Base-by-base conservation (phyloP, 2,888 invertebrate species). In the Apotomis betuletana region DNA sequence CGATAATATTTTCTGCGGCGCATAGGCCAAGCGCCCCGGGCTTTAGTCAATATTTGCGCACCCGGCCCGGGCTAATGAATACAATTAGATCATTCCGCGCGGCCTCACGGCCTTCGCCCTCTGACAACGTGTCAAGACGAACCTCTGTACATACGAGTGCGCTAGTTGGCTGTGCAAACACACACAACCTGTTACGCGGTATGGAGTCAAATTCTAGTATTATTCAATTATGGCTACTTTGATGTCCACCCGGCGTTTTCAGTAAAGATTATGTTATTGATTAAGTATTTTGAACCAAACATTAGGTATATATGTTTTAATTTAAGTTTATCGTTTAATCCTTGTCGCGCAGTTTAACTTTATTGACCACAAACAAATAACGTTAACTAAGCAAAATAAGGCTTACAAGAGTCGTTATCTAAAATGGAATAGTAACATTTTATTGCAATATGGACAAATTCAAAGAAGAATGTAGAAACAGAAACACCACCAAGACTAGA, bases 61-160 rank as follows among this genome's bases (percentile, higher is more conserved):
- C 85, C 88, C 89, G 86, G 88, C 85, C 89, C 91, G 85, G 86
- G 89, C 92, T 93, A 92, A 93, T 93, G 92, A 93, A 93, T 91
- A 92, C 91, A 92, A 93, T 93, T 92, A 92, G 92, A 93, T 93
- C 92, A 92, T 93, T 93, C 92, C 92, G 85, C 91, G 90, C 89
- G 92, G 90, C 92, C 92, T 90, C 90, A 89, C 91, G 88, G 90
- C 90, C 90, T 89, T 91, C 90, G 84, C 83, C 86, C 87, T 85
- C 86, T 83, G 86, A 87, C 83, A 81, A 84, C 87, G 90, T 88
- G 89, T 87, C 86, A 88, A 87, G 89, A 87, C 76, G 77, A 78
- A 82, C 85, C 85, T 87, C 80, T 85, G 81, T 84, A 86, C 85
- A 85, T 87, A 58, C 49, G 49, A 49, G 44, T 86, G 81, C 78